Conservation (phyloP, 37 sponge, comb jelly and placozoan species). For the Aplysina aerophoba region DNA sequence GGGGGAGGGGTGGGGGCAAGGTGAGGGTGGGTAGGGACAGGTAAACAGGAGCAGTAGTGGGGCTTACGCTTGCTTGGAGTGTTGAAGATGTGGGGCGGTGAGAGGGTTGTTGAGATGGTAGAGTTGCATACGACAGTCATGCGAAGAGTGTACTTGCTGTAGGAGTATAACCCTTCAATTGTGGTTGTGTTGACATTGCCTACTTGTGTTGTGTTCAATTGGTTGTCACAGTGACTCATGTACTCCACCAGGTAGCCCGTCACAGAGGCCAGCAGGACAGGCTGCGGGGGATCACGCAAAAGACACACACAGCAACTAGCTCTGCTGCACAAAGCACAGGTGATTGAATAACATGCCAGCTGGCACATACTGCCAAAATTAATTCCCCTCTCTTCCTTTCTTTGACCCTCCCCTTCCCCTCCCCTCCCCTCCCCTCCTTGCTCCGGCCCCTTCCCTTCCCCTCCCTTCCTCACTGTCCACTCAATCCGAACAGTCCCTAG, state of each 20-base stretch:
- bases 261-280: neutral
- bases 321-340: too few relatives aligned
- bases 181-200: neutral
- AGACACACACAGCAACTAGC: too few relatives aligned
- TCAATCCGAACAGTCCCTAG: too few relatives aligned
- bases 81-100: neutral
- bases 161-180: neutral
- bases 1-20: neutral
- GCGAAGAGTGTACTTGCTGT: neutral
- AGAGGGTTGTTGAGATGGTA: neutral
- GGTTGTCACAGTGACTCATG: neutral
- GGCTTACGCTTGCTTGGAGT: neutral
- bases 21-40: constrained; percentile 1
- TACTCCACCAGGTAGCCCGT: neutral
- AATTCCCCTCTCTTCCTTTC: too few relatives aligned
- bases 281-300: neutral
- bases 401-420: too few relatives aligned
- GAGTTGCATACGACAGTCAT: neutral
- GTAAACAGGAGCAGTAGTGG: neutral
- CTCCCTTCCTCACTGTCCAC: too few relatives aligned
- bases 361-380: too few relatives aligned
- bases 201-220: neutral
- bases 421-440: too few relatives aligned
- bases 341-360: too few relatives aligned
- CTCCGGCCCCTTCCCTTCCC: too few relatives aligned